These are phyloP conservation scores for Strix aluco DNA, from an alignment of 2,113 vertebrate species.

Conservation along the genomic window DNA sequence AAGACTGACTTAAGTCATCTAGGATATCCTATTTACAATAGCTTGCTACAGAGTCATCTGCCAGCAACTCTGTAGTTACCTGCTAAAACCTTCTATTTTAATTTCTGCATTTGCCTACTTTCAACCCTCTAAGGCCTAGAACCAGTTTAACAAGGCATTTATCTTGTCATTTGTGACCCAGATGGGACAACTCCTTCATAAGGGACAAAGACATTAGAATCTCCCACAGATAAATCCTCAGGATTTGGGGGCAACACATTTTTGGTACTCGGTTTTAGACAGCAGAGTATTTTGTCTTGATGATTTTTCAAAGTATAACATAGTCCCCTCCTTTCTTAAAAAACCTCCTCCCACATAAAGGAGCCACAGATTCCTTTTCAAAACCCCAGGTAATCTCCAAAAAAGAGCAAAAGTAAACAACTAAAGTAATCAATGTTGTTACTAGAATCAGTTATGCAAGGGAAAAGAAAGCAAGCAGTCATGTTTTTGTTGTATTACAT, in stretches of 20 bases:
- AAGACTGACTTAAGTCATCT: conserved; percentile 40
- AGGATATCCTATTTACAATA: conserved; percentile 52
- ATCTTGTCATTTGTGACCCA: conserved; percentile 49
- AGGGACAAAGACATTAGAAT: conserved; percentile 6
- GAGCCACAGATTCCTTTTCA: background rate
- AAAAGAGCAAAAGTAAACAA: background rate
- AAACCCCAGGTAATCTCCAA: background rate
- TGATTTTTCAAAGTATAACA: background rate
- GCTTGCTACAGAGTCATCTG: conserved; percentile 50
- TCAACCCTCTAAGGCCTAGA: conserved; percentile 55
- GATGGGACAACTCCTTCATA: conserved; percentile 14
- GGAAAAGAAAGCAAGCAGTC: background rate
- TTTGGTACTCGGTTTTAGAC: background rate
- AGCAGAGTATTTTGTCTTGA: background rate
- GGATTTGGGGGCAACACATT: background rate
- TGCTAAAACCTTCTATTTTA: conserved; percentile 60
- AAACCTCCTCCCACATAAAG: background rate
- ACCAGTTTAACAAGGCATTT: conserved; percentile 53
- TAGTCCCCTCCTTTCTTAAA: background rate
- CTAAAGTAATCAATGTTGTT: background rate
- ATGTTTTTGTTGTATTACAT: background rate
- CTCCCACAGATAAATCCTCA: conserved; percentile 17
- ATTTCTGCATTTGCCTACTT: conserved; percentile 65
- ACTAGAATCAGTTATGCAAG: background rate
- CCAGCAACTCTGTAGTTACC: conserved; percentile 58